Evolutionary conservation across 2,113 vertebrate species (phyloP).

Genomic region (Bagarius yarrelli): DNA sequence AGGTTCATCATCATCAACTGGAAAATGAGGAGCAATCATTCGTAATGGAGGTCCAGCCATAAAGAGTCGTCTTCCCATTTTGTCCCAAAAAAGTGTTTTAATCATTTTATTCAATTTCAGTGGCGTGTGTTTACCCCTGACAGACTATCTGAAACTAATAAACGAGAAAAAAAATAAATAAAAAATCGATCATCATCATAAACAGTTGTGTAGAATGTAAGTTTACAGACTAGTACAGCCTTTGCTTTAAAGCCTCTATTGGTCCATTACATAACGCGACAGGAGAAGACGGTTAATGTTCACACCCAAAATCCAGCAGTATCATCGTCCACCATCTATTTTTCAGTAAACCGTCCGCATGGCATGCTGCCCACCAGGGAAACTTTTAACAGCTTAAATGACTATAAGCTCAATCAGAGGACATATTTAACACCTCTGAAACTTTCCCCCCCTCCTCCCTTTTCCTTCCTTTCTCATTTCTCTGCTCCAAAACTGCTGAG

Average conservation of each 20-base stretch:
- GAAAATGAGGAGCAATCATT: no score
- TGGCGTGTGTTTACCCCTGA: neutral
- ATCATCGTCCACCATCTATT: constrained; percentile 19
- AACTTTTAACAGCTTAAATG: constrained; percentile 13
- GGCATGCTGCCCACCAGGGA: constrained; percentile 28
- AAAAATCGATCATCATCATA: neutral
- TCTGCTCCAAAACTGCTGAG: constrained; percentile 19
- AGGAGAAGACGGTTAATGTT: constrained; percentile 53
- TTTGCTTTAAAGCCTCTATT: constrained; percentile 1
- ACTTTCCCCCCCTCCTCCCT: neutral
- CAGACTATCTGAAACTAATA: neutral
- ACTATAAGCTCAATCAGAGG: neutral
- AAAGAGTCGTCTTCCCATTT: no score
- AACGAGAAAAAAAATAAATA: neutral
- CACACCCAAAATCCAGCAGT: neutral
- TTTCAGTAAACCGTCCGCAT: constrained; percentile 19
- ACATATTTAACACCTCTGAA: neutral
- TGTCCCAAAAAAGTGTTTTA: neutral
- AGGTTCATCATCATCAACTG: neutral
- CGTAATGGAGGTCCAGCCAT: no score
- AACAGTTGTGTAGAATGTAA: neutral
- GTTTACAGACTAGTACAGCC: neutral
- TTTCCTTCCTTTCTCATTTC: constrained; percentile 30
- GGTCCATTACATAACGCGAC: constrained; percentile 18
- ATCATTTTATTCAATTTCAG: neutral